Base-by-base conservation (phyloP, 2,888 invertebrate genomes). In the Sacculina carcini region DNA sequence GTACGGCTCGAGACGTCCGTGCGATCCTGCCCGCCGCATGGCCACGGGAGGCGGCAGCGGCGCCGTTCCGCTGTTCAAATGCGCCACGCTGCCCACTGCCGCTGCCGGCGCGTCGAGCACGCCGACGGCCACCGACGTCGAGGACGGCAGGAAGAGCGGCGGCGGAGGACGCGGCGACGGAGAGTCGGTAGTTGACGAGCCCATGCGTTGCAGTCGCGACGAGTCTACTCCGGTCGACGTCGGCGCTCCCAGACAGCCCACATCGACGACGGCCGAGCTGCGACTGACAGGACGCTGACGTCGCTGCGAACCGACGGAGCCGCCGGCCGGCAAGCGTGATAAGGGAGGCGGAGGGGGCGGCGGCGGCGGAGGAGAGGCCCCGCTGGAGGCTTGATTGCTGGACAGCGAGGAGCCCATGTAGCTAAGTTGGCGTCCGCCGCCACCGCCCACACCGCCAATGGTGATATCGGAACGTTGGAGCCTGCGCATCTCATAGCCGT, bases 351-450 rank as follows among this genome's bases (percentile, higher is more conserved):
- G 44, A 9, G 44, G 29, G 19, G 29, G 16, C 3, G 28, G 44
- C 19, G 29, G 28, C 44, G 44, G 26, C 28, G 44, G 44, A 26
- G 44, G 44, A 3, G 44, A 44, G 16, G 44, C 26, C 9, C 28
- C 44, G 44, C 29, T 44, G 5, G 44, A 44, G 16, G 44, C 28
- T 28, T 44, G 44, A 28, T 44, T 44, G 28, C 44, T 44, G 44
- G 44, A 44, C 5, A 44, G 44, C 16, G 44, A 44, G 9, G 44
- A 44, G 44, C 44, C 44, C 44, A 44, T 44, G 44, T 44, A 28
- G 2, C 29, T 26, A n/a, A 44, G 44, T 19, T 44, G 28, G 28
- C 44, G 44, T 10, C 28, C 44, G 16, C 28, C 26, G 44, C 44
- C 28, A 28, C 44, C 44, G 1, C 28, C 26, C 28, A 28, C 28